Base-by-base conservation (phyloP, 2,888 invertebrate species). In the Acronicta psi region DNA sequence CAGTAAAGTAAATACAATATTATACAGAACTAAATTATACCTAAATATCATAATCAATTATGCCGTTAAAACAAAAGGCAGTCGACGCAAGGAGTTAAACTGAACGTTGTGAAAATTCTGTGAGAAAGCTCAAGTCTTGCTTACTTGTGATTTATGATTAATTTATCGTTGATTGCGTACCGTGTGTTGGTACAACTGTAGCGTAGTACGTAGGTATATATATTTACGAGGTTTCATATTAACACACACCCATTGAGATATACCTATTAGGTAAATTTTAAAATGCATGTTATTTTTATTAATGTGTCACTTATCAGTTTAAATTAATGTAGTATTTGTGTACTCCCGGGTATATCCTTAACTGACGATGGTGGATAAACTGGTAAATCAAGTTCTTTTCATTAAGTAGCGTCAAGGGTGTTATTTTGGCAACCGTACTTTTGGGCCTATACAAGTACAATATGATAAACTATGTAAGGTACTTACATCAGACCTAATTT, bases 101-200 rank as follows among this genome's bases (percentile, higher is more conserved):
- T 52, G 37, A 58, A 54, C 40, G 40, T 34, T 55, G 51, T 52
- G 69, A 49, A 73, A 69, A 73, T 64, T 73, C 25, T 49, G 46
- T 38, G 52, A 42, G 59, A 56, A 59, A 56, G 56, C 64, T 59
- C 38, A 56, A 73, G 43, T 58, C 54, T 51, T 70, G 31, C 54
- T 58, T 41, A 45, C 40, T 42, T 47, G 55, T 51, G 49, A 59
- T 56, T 56, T 73, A 69, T 55, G 73, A 69, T 69, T 70, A 73
- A 69, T 73, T 73, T 57, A 56, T 73, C 29, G 58, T 53, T 62
- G 46, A 64, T 69, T 42, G 42, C 54, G 59, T 44, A 45, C 43
- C 52, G 51, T 53, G 56, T 54, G 60, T 44, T 59, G 31, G 47
- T 51, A 42, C 59, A 47, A 54, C 20, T 59, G 54, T 36, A 34